Evolutionary conservation across 2,888 invertebrate genomes (phyloP), one percentile per base, ranked within the genome.

Genomic region (Limnephilus lunatus): DNA sequence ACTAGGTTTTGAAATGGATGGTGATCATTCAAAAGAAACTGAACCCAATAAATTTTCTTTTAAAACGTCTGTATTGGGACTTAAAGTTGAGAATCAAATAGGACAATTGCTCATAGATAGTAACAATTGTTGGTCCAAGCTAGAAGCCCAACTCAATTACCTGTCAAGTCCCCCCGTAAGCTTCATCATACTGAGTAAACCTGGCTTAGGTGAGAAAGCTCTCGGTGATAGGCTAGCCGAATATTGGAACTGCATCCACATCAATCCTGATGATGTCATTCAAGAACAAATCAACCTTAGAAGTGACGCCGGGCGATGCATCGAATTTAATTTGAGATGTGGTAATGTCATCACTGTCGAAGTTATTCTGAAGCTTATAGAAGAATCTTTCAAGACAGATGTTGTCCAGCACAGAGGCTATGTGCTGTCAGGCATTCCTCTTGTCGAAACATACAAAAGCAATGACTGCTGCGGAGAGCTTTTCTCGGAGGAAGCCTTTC

Each of bases 401-500:
- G 95, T 96, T 44, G 95, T 97, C 30, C 94, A 95, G 94, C 97
- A 97, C 94, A 95, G 97, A 94, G 97, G 97, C 14, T 97, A 97
- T 95, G 96, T 97, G 3, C 94, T 97, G 93, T 97, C 97, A 92
- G 97, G 97, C 12, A 95, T 97, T 93, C 97, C 97, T 32, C 94
- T 97, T 81, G 95, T 97, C n/a, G 95, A 96, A 3, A 95, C 96
- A 89, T 94, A 90, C 91, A 94, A 88, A 85, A 94, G 93, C 94
- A 94, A 85, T 92, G 94, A 93, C 94, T 94, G 94, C 94, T 95
- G 48, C 93, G 94, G 68, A 93, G 94, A 90, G 94, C 94, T 85
- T 94, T 95, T 87, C 94, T 94, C 95, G 32, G 96, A 96, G 94
- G 95, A 95, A 93, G 94, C 95, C 68, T 32, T 95, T 86, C 44